These are phyloP conservation scores for Xanthorhoe designata DNA, from an alignment of 2,888 invertebrate species.

Conservation along the genomic window DNA sequence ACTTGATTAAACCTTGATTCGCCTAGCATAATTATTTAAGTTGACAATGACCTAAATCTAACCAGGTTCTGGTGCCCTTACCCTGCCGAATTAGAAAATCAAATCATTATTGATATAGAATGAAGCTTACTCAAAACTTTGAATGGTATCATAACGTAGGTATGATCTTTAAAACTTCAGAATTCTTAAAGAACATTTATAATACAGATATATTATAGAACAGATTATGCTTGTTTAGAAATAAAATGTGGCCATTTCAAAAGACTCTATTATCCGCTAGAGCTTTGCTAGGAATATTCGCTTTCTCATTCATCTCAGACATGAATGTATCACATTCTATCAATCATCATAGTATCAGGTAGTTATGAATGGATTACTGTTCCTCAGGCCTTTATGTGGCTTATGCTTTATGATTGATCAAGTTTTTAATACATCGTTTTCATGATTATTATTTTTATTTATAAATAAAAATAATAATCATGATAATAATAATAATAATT, in stretches of 20 bases:
- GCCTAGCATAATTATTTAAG: not conserved
- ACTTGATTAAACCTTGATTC: too few relatives aligned
- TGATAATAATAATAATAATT: too few relatives aligned
- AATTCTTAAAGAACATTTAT: not conserved
- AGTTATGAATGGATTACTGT: slow-evolving; percentile 28
- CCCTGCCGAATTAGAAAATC: too few relatives aligned
- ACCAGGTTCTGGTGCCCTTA: too few relatives aligned
- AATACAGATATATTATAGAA: too few relatives aligned
- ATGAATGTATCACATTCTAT: slow-evolving; percentile 27
- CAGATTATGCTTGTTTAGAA: not conserved
- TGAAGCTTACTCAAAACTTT: too few relatives aligned
- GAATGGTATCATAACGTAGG: too few relatives aligned
- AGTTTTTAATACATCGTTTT: not conserved
- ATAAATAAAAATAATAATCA: too few relatives aligned
- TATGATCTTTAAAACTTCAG: not conserved
- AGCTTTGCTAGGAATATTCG: slow-evolving; percentile 8
- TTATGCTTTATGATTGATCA: slow-evolving; percentile 9
- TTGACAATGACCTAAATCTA: not conserved
- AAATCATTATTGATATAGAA: too few relatives aligned
- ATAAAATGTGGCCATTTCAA: slow-evolving; percentile 1
- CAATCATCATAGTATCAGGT: slow-evolving; percentile 33
- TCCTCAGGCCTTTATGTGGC: slow-evolving; percentile 23
- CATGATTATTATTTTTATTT: too few relatives aligned
- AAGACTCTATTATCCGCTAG: not conserved
- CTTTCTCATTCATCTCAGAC: slow-evolving; percentile 21